Base-by-base conservation (phyloP, 1,140 invertebrate species). In the Drosophila arizonae region DNA sequence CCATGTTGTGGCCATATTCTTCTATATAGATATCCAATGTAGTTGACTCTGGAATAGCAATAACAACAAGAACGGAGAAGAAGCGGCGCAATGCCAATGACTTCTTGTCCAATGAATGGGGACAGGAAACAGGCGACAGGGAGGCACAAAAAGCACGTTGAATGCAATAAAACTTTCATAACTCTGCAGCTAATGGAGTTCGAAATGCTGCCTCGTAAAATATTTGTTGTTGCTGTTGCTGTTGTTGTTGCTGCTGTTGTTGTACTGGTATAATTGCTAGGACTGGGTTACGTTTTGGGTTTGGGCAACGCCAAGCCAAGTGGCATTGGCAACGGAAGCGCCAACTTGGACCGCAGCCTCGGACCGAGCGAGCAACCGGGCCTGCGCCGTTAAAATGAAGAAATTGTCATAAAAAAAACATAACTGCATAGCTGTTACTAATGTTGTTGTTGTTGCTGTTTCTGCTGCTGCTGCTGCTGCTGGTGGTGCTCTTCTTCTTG, bases 161-260 rank as follows among this genome's bases (percentile, higher is more conserved):
- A 79, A 81, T 87, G 82, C 79, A 88, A 87, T 87, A 87, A 87
- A 88, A 87, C 82, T 87, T 87, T 87, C 82, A 87, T 87, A 87
- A 87, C 82, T 87, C 84, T 87, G 76, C 82, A 71, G 82, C 82
- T 87, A 87, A 87, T 87, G 82, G 82, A 87, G 82, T 87, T 87
- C 82, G 82, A 87, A 87, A 87, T 87, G 82, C 76, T 87, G 82
- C 62, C 79, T 87, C 82, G 72, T 87, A 87, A 87, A 82, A 87
- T 86, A 86, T 87, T 78, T 74, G 82, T 72, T 81, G 70, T 71
- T 81, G n/a, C 24, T 51, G 45, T 21, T 61, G 15, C 17, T 68
- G 6, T 4, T 67, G 2, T 15, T 57, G 41, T 67, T 61, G 74
- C 54, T 52, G 30, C 21, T 39, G 50, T 51, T 57, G 51, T 51